Conservation (phyloP, 2,113 vertebrate species). For the Petaurus breviceps region DNA sequence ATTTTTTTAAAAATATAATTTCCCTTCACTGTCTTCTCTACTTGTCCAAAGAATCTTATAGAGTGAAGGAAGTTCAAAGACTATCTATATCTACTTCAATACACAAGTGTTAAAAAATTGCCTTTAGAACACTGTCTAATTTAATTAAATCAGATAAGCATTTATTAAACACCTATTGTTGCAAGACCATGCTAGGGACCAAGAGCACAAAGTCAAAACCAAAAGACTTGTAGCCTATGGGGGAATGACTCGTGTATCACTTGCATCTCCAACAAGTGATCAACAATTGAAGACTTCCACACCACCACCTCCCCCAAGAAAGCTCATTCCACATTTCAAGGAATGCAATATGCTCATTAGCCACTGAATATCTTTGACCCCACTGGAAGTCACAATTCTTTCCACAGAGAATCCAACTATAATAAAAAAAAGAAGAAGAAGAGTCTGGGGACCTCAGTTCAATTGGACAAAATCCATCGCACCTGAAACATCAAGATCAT, state of each 20-base stretch:
- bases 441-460: background rate
- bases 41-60: background rate
- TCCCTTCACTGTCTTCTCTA: background rate
- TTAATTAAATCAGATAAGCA: background rate
- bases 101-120: background rate
- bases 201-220: background rate
- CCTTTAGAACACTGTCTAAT: background rate
- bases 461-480: background rate
- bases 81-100: background rate
- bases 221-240: background rate
- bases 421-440: background rate
- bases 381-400: background rate
- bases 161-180: background rate
- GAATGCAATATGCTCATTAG: background rate
- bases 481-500: background rate
- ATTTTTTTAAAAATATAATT: background rate
- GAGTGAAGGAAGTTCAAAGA: background rate
- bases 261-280: background rate
- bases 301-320: background rate
- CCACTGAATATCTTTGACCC: background rate
- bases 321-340: background rate
- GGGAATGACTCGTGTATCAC: background rate
- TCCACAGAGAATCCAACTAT: background rate
- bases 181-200: background rate
- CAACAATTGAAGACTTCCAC: background rate